Base-by-base conservation (phyloP, 2,888 invertebrate genomes). In the Cancer borealis region DNA sequence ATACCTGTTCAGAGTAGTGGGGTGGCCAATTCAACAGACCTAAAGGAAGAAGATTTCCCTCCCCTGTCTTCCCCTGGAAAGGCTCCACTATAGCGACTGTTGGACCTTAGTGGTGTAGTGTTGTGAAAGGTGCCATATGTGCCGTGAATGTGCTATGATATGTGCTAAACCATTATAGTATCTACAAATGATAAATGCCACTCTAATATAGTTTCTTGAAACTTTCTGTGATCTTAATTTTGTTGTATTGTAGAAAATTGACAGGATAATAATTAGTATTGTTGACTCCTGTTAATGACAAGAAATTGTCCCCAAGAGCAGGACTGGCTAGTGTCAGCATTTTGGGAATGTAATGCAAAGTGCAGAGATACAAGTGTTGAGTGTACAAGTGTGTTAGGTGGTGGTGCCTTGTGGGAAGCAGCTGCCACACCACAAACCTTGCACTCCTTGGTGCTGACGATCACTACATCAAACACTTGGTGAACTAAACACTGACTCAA, bases 101-200 rank as follows among this genome's bases (percentile, higher is more conserved):
- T 87, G 46, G 88, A 17, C 89, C 26, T n/a, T 39, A 92, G 92
- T 79, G 89, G 60, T 66, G n/a, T 5, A 12, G 21, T 46, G 88
- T 79, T 60, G 54, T 84, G 92, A 92, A 90, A 54, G 92, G 94
- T 94, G 94, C 94, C 94, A 94, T 94, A 94, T 21, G 92, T 92
- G 93, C 90, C 90, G 89, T 92, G 49, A 92, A 94, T 46, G 94
- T 94, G 94, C 94, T 94, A 92, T 92, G 92, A 79, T 46, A 90
- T 94, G 94, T 92, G 92, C 90, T 92, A 92, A 92, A 94, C 47
- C 46, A 46, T 66, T 90, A 89, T 46, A 87, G 39, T 14, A 49
- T 79, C 88, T 47, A 47, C 21, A 84, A 46, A 87, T 26, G 87
- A 87, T 54, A 66, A 26, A 66, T 60, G 21, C n/a, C 21, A 49